Percentiles rank a stretch among this genome's conserved stretches.
Evolutionary conservation across 2,797 vertebrate genomes (phyloP).

Genomic region (Thamnophis elegans): DNA sequence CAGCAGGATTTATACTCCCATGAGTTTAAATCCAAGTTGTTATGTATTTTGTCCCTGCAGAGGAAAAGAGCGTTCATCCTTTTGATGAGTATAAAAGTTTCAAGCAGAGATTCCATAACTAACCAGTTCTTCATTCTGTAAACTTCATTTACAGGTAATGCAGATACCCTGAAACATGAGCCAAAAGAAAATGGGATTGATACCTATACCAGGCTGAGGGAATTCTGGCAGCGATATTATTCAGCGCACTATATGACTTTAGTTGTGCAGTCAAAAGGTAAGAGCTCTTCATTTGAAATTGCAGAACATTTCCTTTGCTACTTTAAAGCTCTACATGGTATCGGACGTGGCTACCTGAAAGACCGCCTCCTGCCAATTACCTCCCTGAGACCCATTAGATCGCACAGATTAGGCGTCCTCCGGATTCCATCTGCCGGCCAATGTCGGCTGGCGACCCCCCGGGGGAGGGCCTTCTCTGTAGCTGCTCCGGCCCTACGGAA

Average conservation of each 20-base stretch:
- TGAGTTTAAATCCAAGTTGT: background rate
- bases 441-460: no score
- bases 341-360: no score
- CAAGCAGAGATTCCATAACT: background rate
- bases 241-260: conserved; percentile 96
- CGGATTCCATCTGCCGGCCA: no score
- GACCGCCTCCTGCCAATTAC: no score
- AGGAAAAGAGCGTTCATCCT: background rate
- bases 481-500: no score
- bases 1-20: background rate
- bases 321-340: no score
- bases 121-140: conserved; percentile 12
- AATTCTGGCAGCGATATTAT: conserved; percentile 90
- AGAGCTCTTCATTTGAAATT: conserved; percentile 15
- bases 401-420: no score
- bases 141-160: conserved; percentile 80
- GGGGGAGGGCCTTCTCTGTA: no score
- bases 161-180: conserved; percentile 89
- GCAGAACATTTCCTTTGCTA: background rate
- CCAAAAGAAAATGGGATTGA: conserved; percentile 86
- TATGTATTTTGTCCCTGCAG: background rate
- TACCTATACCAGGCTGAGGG: conserved; percentile 83
- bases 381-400: no score
- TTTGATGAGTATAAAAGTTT: background rate
- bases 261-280: conserved; percentile 93